Evolutionary conservation across 2,797 vertebrate genomes (phyloP), one percentile per base, ranked within the genome.

Genomic region (Hippoglossus hippoglossus): DNA sequence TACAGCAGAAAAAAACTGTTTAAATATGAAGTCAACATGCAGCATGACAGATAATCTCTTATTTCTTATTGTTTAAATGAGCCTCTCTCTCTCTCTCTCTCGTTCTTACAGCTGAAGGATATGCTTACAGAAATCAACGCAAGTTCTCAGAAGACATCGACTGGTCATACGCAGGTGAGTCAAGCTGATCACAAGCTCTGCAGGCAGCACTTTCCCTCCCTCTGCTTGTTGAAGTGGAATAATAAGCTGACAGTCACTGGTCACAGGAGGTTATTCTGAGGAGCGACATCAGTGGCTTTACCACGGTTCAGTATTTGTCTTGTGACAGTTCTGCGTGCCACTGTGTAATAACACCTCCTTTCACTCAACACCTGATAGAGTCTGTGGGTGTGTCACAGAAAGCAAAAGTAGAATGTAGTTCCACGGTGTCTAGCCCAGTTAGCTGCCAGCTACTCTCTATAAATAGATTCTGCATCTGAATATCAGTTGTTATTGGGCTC

Each of bases 101-200:
- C 24, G 79, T 4, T 85, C 44, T 66, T 88, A 49, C 94, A 97
- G 73, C 83, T 92, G 96, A 95, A 85, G 95, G 95, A 85, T 98
- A 97, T 73, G 85, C 83, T 5, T 96, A 96, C 79, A 95, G 97
- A 92, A 96, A 96, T 47, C 97, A 98, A 65, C 92, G 97, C 75
- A 99, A 97, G 91, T 92, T 98, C 91, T 93, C 94, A 63, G 96
- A 98, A 84, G 96, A 97, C 75, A 96, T 98, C 56, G 97, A 98
- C 80, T 99, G 98, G 98, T 99, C 98, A 1, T 99, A 99, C 1
- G 94, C 96, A 89, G 98, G 98, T 98, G 93, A 90, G 90, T 53
- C 0, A 18, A 21, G 18, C 11, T 16, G 0, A 3, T 16, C 6
- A 3, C 25, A 28, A 2, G 9, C 52, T 65, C n/a, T 21, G 24